These are phyloP conservation scores for Orchestia grillus DNA, from an alignment of 1,140 invertebrate genomes.

Conservation along the genomic window DNA sequence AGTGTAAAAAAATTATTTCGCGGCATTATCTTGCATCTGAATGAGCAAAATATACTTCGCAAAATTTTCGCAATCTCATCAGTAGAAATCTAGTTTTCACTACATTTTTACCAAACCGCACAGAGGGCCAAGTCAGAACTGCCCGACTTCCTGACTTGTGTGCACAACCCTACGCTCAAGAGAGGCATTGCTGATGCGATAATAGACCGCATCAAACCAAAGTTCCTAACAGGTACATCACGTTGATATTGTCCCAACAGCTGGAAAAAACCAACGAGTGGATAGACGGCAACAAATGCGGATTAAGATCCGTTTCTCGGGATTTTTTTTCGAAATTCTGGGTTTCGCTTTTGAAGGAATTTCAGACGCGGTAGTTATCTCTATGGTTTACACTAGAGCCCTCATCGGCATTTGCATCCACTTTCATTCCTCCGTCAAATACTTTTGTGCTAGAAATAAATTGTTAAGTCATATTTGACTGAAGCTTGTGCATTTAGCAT, in stretches of 20 bases:
- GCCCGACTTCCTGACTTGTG: not conserved
- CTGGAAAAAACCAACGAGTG: not conserved
- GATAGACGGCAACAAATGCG: not conserved
- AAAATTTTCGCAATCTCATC: not conserved
- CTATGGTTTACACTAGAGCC: not conserved
- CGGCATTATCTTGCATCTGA: too few species aligned
- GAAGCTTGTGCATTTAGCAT: not conserved
- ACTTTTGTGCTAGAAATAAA: not conserved
- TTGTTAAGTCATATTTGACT: not conserved
- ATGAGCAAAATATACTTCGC: not conserved
- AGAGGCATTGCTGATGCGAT: not conserved
- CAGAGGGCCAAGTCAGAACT: too few species aligned
- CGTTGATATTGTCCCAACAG: not conserved
- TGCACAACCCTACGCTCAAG: not conserved
- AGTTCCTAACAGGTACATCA: too few species aligned
- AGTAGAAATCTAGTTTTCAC: not conserved
- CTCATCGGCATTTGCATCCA: not conserved
- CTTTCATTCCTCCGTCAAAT: not conserved
- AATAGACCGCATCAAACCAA: too few species aligned
- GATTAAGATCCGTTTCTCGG: not conserved
- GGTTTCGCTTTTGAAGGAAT: too few species aligned
- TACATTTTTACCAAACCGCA: not conserved
- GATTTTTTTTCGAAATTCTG: too few species aligned
- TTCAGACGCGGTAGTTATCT: not conserved
- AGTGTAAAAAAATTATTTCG: too few species aligned